Evolutionary conservation across 2,888 invertebrate genomes (phyloP), one percentile per base, ranked within the genome.

Genomic region (Rotaria socialis): DNA sequence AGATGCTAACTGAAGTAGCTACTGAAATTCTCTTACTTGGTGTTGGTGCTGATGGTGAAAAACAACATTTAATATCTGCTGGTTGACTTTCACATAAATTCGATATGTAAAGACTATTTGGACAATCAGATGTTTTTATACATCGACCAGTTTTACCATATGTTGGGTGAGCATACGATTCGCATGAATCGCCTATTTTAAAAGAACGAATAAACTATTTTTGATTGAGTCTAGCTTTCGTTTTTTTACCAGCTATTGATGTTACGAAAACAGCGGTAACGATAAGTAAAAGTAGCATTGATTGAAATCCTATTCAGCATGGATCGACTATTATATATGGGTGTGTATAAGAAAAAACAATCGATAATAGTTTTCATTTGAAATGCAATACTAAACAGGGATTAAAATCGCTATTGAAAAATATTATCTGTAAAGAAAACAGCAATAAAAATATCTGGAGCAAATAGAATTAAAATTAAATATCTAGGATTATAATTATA

Each of bases 31-130:
- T 16, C 35, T 41, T 8, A 74, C 74, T 43, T 14, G 10, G 8
- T 22, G 41, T 19, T 5, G 8, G 41, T 41, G 74, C 5, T 19
- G 19, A 19, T 1, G 74, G 8, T 19, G 16, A 4, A 16, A 74
- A 74, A 19, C 74, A 74, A 22, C 74, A 74, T 41, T 74, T 74
- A 0, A 74, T 27, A 74, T 74, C 19, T 8, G 2, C 22, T 41
- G 74, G 41, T 74, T 74, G 4, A 74, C 74, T 74, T 24, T 74
- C 74, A 41, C 74, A 74, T 74, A 74, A 74, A 74, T 74, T 74
- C 7, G 74, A 41, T 22, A 41, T 7, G 22, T 41, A 74, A 1
- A 74, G 41, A 24, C 27, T 11, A 43, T 24, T 22, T 19, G 74
- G 35, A 74, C 74, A 74, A 16, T 16, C 41, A 1, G 41, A 74